Conservation (phyloP, 1,140 invertebrate species). For the Sarcophaga bullata region DNA sequence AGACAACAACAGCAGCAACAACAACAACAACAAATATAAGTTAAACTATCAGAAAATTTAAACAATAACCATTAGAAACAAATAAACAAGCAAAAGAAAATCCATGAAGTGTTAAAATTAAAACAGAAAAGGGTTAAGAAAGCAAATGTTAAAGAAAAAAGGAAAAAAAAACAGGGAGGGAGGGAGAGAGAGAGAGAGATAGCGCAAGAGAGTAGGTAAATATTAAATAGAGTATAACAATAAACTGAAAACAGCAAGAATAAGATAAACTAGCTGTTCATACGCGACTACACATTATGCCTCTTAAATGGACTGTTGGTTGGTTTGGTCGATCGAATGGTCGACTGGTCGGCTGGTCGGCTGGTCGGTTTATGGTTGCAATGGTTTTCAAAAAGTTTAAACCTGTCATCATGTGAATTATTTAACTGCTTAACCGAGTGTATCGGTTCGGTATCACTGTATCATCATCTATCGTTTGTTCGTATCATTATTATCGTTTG, state of each 20-base stretch:
- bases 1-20: background rate
- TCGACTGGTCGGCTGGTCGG: too few species aligned
- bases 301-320: too few species aligned
- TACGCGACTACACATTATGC: too few species aligned
- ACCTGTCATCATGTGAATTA: constrained; percentile 39
- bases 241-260: too few species aligned
- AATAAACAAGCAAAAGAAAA: background rate
- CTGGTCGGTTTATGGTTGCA: too few species aligned
- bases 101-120: too few species aligned
- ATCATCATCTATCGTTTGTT: background rate
- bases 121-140: too few species aligned
- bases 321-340: too few species aligned
- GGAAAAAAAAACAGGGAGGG: too few species aligned
- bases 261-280: background rate
- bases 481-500: constrained; percentile 35
- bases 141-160: too few species aligned
- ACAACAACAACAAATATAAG: background rate
- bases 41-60: background rate
- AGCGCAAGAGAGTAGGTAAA: background rate
- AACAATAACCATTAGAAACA: background rate
- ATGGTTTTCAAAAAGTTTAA: background rate
- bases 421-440: constrained; percentile 31
- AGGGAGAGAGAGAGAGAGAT: background rate
- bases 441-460: background rate
- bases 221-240: constrained; percentile 15